Percentiles rank a stretch among this genome's conserved stretches.
Evolutionary conservation across 2,888 invertebrate genomes (phyloP).

Genomic region (Hydrotaea diabolus): DNA sequence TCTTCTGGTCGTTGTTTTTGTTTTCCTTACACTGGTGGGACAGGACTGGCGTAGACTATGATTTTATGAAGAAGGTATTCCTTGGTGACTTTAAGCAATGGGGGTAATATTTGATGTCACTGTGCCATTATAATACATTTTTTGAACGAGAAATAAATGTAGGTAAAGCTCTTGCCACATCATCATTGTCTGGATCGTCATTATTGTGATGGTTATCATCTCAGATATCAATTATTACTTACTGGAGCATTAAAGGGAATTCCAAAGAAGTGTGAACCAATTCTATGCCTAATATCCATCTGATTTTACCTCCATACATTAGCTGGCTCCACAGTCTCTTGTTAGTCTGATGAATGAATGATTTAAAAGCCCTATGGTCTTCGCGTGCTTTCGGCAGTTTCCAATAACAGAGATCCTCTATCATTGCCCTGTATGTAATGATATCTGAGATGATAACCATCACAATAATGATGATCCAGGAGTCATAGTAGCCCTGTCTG

Average conservation of each 20-base stretch:
- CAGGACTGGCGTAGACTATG: not conserved
- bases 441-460: not conserved
- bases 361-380: no score
- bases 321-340: no score
- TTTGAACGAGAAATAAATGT: not conserved
- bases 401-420: no score
- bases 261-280: no score
- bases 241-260: no score
- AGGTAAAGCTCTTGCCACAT: conserved; percentile 12
- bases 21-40: not conserved
- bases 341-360: no score
- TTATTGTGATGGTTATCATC: not conserved
- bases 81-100: not conserved
- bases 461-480: not conserved
- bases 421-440: no score
- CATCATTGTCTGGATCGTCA: not conserved
- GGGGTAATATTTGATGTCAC: conserved; percentile 29
- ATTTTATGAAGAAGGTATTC: no score
- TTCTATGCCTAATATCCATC: no score
- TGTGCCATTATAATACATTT: conserved; percentile 42
- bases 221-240: not conserved
- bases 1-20: conserved; percentile 22
- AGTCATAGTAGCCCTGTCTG: no score
- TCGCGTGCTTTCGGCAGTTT: no score
- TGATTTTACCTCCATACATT: no score